phyloP scores from a whole-genome alignment of 2,797 vertebrate species.

The Sebastes wilsoni region DNA sequence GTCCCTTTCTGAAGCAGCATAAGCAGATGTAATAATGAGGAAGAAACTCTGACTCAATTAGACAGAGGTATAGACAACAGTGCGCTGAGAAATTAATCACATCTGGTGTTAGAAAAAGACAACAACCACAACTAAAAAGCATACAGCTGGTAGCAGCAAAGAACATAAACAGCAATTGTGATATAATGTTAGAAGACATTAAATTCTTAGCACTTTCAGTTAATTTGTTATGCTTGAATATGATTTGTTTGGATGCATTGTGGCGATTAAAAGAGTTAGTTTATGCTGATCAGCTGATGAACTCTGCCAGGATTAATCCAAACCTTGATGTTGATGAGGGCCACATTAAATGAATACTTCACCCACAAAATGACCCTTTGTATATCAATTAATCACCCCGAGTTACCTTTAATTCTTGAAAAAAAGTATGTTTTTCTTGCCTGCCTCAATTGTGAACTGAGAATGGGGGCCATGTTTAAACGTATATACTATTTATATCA shows the following conservation, averaged over 20 bases:
- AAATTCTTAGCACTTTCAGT: slow-evolving; percentile 7
- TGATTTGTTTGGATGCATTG: slow-evolving; percentile 21
- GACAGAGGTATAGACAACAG: neutral
- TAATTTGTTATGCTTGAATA: slow-evolving; percentile 5
- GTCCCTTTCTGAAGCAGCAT: neutral
- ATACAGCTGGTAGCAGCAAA: slow-evolving; percentile 4
- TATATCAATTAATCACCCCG: no score
- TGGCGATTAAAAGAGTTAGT: neutral
- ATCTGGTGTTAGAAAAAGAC: slow-evolving; percentile 16
- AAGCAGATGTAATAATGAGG: neutral
- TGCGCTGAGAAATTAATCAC: neutral
- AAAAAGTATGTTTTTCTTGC: no score
- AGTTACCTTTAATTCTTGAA: no score
- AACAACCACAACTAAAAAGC: neutral
- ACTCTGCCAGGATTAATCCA: slow-evolving; percentile 25
- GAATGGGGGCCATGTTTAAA: no score
- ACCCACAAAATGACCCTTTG: no score
- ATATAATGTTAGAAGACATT: neutral
- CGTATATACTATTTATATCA: no score
- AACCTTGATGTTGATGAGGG: slow-evolving; percentile 28
- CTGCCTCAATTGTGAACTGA: no score
- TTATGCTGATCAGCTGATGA: slow-evolving; percentile 33
- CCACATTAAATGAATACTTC: neutral
- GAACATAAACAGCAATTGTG: neutral
- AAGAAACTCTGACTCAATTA: neutral